Conservation (phyloP, 2,888 invertebrate species). For the Xestia sexstrigata region DNA sequence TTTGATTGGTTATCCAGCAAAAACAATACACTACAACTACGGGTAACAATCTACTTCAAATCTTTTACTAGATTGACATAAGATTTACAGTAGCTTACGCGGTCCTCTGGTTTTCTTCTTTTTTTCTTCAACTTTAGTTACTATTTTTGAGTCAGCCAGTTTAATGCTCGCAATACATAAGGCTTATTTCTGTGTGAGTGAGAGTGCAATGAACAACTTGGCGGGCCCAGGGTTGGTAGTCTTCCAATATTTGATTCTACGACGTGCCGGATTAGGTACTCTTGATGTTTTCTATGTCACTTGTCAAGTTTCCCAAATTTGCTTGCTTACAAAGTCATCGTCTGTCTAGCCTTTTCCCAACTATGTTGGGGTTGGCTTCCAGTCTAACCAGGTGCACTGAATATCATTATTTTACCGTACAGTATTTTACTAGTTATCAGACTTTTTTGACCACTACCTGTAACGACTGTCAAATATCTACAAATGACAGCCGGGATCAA, state of each 20-base stretch:
- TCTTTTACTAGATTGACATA: not conserved
- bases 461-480: too few relatives aligned
- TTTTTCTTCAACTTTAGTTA: not conserved
- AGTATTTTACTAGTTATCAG: too few relatives aligned
- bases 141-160: not conserved
- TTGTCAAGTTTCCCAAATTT: not conserved
- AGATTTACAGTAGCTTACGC: not conserved
- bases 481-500: too few relatives aligned
- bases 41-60: not conserved
- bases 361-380: too few relatives aligned
- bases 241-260: not conserved
- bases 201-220: not conserved
- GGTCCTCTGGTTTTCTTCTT: not conserved
- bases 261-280: not conserved
- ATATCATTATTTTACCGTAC: too few relatives aligned
- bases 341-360: too few relatives aligned
- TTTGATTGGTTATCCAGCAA: not conserved
- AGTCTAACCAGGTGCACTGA: too few relatives aligned
- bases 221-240: not conserved
- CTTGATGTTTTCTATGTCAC: not conserved
- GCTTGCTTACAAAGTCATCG: not conserved
- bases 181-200: too few relatives aligned
- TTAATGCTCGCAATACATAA: too few relatives aligned
- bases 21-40: not conserved
- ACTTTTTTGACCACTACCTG: too few relatives aligned